Evolutionary conservation across 2,113 vertebrate species (phyloP), one percentile per base, ranked within the genome.

Genomic region (Coptodon rendalli): DNA sequence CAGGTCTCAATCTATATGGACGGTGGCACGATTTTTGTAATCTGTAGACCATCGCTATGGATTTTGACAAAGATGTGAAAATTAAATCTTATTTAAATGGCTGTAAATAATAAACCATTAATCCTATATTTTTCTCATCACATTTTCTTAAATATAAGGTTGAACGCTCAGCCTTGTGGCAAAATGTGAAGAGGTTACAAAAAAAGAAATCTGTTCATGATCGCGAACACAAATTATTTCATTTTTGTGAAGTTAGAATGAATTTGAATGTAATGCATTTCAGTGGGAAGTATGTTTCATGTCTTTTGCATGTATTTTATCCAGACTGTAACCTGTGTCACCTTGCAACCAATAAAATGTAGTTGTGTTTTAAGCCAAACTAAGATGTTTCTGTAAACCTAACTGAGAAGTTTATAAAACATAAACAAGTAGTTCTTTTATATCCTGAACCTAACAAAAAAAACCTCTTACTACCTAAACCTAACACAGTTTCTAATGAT

Each of bases 91-190:
- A 52, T 31, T 31, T 52, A 52, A 78, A 52, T 78, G 45, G 17
- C 10, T 34, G 27, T 50, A 34, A 73, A 73, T 73, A 45, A 9
- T 48, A 48, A 52, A 78, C 45, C 10, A 31, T 52, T 52, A 1
- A 78, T 50, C 43, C 27, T n/a, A 78, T 78, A 50, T 50, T 78
- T 76, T 76, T 76, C 43, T 50, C 43, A 66, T 66, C 10, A 38
- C 6, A 22, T 68, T 68, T 68, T 68, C 19, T 68, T 38, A 13
- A 68, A 68, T 68, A 38, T 68, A 36, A 22, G 63, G 19, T 38
- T 40, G 61, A 66, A 38, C 4, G 0, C 45, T 50, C 1, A 0
- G 71, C 29, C 4, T 34, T 12, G 17, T 52, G 45, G 27, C 45
- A 73, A 48, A 73, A 29, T 16, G 40, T 48, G 22, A 48, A 73